Conservation (phyloP, 2,797 vertebrate genomes). For the Parotocinclus haroldoi region DNA sequence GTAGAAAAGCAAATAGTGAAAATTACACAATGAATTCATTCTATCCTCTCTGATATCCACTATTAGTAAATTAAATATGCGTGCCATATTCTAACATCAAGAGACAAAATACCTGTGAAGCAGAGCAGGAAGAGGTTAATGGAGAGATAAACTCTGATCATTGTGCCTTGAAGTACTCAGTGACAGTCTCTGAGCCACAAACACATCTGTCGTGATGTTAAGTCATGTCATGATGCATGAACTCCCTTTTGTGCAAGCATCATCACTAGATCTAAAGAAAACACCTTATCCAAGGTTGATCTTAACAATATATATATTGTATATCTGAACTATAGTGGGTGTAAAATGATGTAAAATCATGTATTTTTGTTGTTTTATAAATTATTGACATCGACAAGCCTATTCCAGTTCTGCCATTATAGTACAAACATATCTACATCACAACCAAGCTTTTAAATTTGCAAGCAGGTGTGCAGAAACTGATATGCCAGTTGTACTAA, state of each 20-base stretch:
- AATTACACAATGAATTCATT: neutral
- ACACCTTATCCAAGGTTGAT: no score
- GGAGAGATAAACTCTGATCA: constrained; percentile 6
- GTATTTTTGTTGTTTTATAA: no score
- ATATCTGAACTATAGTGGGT: no score
- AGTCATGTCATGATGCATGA: neutral
- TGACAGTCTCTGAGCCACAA: neutral
- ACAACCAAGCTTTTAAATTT: no score
- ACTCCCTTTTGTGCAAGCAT: neutral
- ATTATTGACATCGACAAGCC: no score
- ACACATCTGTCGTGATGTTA: neutral
- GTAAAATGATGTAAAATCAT: no score
- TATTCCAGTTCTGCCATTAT: no score
- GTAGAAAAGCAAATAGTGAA: neutral
- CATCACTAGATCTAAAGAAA: no score
- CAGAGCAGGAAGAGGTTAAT: constrained; percentile 12
- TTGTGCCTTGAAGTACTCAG: neutral
- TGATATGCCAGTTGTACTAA: neutral
- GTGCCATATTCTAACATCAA: no score
- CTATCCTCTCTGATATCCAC: neutral
- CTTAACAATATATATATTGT: no score
- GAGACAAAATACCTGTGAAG: constrained; percentile 12
- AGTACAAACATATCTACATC: no score
- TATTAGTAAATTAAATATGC: neutral
- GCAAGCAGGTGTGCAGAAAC: neutral